Conservation (phyloP, 2,113 vertebrate genomes). For the Meles meles region DNA sequence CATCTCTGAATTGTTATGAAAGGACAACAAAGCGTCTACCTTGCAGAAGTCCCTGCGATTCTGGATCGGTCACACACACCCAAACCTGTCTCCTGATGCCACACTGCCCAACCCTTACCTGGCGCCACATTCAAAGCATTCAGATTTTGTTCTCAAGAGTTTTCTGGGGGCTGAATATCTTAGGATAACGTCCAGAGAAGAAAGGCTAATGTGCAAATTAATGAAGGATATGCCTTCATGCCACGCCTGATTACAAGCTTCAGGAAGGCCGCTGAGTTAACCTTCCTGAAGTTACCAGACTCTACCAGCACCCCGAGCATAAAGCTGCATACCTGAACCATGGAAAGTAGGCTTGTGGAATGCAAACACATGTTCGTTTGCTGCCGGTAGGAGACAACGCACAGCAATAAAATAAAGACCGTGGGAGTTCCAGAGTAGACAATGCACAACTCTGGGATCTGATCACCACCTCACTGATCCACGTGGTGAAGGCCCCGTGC, state of each 20-base stretch:
- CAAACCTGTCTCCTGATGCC: background rate
- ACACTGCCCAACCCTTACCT: background rate
- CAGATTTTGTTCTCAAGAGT: background rate
- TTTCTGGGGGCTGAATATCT: background rate
- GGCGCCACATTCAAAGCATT: background rate
- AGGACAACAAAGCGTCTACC: background rate
- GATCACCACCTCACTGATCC: fast-evolving
- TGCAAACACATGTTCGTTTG: background rate
- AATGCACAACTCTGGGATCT: fast-evolving
- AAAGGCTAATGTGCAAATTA: background rate
- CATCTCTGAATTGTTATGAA: background rate
- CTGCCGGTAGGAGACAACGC: background rate
- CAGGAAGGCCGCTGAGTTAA: background rate
- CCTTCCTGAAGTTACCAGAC: background rate
- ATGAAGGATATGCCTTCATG: fast-evolving
- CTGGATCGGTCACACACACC: background rate
- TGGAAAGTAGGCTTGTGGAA: background rate
- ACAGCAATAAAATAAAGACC: background rate
- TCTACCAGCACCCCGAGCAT: too few species aligned
- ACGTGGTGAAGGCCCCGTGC: fast-evolving
- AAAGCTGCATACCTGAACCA: background rate
- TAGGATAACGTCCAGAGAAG: background rate
- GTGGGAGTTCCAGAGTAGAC: background rate
- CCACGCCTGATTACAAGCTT: background rate
- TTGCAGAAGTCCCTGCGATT: background rate